Conservation (phyloP, 64 coral and sea anemone species). For the Stylophora pistillata region DNA sequence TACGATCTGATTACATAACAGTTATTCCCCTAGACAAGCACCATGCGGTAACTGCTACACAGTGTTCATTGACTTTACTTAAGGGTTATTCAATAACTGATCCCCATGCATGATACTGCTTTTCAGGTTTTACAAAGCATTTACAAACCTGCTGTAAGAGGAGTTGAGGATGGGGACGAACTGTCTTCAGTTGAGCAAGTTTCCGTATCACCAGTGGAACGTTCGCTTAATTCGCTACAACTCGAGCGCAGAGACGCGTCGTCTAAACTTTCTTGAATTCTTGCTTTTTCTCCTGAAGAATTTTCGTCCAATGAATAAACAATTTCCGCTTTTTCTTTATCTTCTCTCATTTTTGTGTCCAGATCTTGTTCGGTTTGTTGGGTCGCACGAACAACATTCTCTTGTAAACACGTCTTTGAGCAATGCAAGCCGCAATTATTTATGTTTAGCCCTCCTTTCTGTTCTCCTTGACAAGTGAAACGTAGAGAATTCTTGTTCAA, state of each 20-base stretch:
- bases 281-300: neutral
- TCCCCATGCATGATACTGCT: no score
- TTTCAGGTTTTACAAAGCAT: no score
- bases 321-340: neutral
- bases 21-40: no score
- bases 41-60: no score
- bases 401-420: constrained; percentile 11
- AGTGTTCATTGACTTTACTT: no score
- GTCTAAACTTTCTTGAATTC: neutral
- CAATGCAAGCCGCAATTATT: neutral
- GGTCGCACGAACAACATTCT: neutral
- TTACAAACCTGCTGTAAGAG: neutral
- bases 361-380: neutral
- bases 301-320: neutral
- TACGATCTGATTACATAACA: no score
- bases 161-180: neutral
- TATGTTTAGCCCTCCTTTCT: neutral
- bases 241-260: neutral
- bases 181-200: neutral
- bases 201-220: neutral
- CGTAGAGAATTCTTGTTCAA: neutral
- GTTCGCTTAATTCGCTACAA: neutral
- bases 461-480: neutral
- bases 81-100: no score
- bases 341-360: neutral